Base-by-base conservation (phyloP, 2,113 vertebrate species). In the Toxotes chatareus region DNA sequence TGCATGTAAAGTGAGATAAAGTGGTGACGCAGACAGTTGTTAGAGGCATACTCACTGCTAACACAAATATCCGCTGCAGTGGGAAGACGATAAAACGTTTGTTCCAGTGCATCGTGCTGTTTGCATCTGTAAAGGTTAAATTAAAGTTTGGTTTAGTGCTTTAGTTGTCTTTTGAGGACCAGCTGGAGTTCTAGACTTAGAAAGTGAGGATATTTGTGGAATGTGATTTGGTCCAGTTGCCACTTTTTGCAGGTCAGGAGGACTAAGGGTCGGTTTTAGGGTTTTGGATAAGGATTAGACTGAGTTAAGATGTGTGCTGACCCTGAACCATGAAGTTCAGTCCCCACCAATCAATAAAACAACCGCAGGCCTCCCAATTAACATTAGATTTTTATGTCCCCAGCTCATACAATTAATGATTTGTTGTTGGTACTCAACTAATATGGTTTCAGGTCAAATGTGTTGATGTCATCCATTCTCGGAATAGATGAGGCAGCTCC, bases 1-100 rank as follows among this genome's bases (percentile, higher is more conserved):
- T 31, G 44, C 67, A 79, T 79, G 67, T 80, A 86, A 87, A 84
- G 67, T 86, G 71, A 84, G 83, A 78, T 73, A 51, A 74, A 69
- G 60, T 11, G 63, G 61, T 64, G 27, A 82, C 56, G 74, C 42
- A 61, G 65, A 59, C 47, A 19, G 78, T 71, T 12, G 76, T 12
- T 66, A 60, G 65, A 64, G 47, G 19, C 6, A 17, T 65, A 63
- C 34, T 34, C 31, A 1, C 62, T n/a, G 69, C 78, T 10, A 27
- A 76, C 53, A 57, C 53, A 44, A 14, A 38, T 49, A 46, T 69
- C 46, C 63, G 62, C 59, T 27, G 65, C 56, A n/a, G 65, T 11
- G 51, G 47, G 62, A 59, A 66, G 68, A 64, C 44, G 38, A 84
- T 72, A 77, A 74, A 51, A 5, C 47, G 46, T 73, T 64, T 34